Evolutionary conservation across 2,113 vertebrate species (phyloP), one percentile per base, ranked within the genome.

Genomic region (Pelodiscus sinensis): DNA sequence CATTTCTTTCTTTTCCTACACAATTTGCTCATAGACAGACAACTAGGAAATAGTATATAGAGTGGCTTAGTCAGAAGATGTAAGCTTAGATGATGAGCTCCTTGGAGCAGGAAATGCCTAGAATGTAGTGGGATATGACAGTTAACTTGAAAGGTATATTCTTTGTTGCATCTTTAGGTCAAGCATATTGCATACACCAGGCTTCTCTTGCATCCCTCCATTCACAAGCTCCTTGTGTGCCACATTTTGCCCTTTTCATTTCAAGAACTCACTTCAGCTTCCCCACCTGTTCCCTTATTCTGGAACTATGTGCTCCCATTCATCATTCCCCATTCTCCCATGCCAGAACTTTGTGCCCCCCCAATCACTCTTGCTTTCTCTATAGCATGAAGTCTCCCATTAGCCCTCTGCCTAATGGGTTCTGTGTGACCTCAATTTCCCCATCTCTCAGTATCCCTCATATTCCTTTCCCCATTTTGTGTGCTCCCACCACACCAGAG

Each of bases 21-120:
- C 4, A 81, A 1, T 75, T 19, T 27, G 12, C 78, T 84, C 73
- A 21, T 12, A 35, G 79, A 1, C 31, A 22, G 2, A 4, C 16
- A 58, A 1, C 81, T 84, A 71, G 31, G 75, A 27, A 75, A 5
- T 75, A 78, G 86, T 44, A 44, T 62, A 79, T 92, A 71, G 19
- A 54, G 60, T 86, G 84, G 83, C 65, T 94, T 58, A 93, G 58
- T 81, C 86, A 13, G 52, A 89, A 87, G 90, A 81, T 13, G 22
- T 65, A 35, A 50, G 80, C n/a, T 91, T 85, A 88, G 25, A 19
- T 86, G 89, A 50, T 86, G n/a, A 71, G n/a, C 68, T 5, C 57
- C 92, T 90, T 92, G 51, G 16, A 92, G 83, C 31, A 75, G 75
- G n/a, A 92, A 8, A 25, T 60, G 10, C 68, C n/a, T 35, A 19